A percentile compares a stretch with the other conserved stretches of the same genome.
These are phyloP conservation scores for Tiliacea citrago DNA, from an alignment of 2,888 invertebrate genomes.

Conservation along the genomic window DNA sequence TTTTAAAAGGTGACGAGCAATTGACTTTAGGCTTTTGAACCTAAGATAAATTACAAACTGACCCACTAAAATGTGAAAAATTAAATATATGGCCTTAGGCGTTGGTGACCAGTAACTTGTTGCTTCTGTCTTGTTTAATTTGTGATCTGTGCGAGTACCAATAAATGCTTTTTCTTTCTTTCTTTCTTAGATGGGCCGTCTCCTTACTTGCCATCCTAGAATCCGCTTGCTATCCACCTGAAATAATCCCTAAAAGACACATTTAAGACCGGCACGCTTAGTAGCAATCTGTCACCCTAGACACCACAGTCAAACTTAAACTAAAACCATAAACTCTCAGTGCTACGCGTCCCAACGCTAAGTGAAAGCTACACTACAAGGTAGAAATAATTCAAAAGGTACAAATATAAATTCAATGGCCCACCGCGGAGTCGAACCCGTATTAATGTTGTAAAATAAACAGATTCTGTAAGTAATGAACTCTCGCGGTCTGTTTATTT, in stretches of 20 bases:
- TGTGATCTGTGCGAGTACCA: too few species aligned
- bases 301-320: not conserved
- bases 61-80: too few species aligned
- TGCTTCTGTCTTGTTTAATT: too few species aligned
- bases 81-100: too few species aligned
- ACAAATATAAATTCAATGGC: constrained; percentile 80
- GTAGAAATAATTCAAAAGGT: constrained; percentile 73
- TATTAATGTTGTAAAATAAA: constrained; percentile 78
- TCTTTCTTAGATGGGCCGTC: too few species aligned
- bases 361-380: constrained; percentile 53
- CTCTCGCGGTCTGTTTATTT: constrained; percentile 70
- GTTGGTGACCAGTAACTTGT: too few species aligned
- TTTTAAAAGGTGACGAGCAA: too few species aligned
- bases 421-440: constrained; percentile 75
- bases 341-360: constrained; percentile 45
- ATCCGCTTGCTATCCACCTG: not conserved
- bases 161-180: too few species aligned
- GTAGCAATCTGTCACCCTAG: constrained; percentile 9
- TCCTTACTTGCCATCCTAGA: not conserved
- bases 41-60: too few species aligned
- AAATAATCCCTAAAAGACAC: not conserved
- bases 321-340: constrained; percentile 29
- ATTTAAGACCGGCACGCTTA: not conserved
- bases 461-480: constrained; percentile 77
- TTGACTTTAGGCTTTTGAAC: too few species aligned